phyloP scores from a whole-genome alignment of 2,888 invertebrate genomes.

The Apantesis nais region DNA sequence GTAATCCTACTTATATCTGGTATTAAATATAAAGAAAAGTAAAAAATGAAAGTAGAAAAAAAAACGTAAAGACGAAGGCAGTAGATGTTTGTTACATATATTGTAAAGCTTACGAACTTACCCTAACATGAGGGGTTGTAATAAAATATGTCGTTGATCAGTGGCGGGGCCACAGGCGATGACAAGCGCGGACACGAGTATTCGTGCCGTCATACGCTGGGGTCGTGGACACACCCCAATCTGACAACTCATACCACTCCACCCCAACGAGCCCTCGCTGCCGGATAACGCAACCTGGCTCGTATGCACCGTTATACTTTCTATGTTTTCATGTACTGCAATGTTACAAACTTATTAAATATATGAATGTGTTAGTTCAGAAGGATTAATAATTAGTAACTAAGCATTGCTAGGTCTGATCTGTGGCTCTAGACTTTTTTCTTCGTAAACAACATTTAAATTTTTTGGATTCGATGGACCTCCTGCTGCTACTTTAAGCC shows the following conservation, averaged over 20 bases:
- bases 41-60: too few relatives aligned
- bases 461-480: too few relatives aligned
- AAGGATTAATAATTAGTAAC: too few relatives aligned
- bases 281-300: constrained; percentile 63
- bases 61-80: too few relatives aligned
- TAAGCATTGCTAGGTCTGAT: too few relatives aligned
- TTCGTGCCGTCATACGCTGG: constrained; percentile 54
- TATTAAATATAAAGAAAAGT: too few relatives aligned
- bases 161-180: constrained; percentile 54
- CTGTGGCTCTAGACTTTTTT: too few relatives aligned
- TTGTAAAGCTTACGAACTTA: constrained; percentile 34
- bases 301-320: constrained; percentile 60
- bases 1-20: too few relatives aligned
- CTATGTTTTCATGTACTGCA: constrained; percentile 41
- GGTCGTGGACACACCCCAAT: constrained; percentile 56
- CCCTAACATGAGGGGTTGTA: constrained; percentile 72
- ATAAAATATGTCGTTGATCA: constrained; percentile 56
- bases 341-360: constrained; percentile 9
- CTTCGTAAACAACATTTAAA: too few relatives aligned
- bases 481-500: too few relatives aligned
- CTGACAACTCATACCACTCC: constrained; percentile 57
- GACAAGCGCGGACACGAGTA: constrained; percentile 57
- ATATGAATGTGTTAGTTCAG: too few relatives aligned
- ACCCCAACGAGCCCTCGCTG: constrained; percentile 57
- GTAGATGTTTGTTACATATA: not conserved